Evolutionary conservation across 2,888 invertebrate genomes (phyloP).

Genomic region (Sthenelais limicola): DNA sequence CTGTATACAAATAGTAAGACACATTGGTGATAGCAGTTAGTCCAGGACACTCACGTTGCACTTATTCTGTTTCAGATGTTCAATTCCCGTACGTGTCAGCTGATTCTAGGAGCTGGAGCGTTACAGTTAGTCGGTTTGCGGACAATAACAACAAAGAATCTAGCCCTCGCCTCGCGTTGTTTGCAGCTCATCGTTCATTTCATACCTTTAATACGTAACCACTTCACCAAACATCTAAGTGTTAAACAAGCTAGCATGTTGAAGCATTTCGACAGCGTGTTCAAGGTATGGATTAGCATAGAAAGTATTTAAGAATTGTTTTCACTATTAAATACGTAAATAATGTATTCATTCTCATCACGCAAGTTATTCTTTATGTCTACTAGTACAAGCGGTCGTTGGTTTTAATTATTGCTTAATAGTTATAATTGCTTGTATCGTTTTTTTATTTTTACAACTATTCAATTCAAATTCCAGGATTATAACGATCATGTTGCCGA

Average conservation of each 20-base stretch:
- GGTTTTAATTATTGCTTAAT: not conserved
- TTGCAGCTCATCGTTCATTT: constrained; percentile 77
- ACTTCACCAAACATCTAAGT: constrained; percentile 70
- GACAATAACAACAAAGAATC: constrained; percentile 86
- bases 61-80: constrained; percentile 73
- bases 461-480: constrained; percentile 59
- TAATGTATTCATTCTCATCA: not conserved
- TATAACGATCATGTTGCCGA: constrained; percentile 90
- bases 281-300: constrained; percentile 64
- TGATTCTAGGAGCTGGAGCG: constrained; percentile 97
- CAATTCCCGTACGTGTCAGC: constrained; percentile 81
- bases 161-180: constrained; percentile 76
- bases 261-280: constrained; percentile 72
- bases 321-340: not conserved
- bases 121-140: constrained; percentile 88
- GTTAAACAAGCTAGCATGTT: constrained; percentile 69
- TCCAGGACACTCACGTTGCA: too few relatives aligned
- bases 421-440: not conserved
- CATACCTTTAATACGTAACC: constrained; percentile 70
- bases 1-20: not conserved
- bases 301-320: not conserved
- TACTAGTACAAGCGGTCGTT: too few relatives aligned
- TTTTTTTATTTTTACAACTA: too few relatives aligned
- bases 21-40: not conserved
- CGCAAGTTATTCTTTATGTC: not conserved